Base-by-base conservation (phyloP, 2,797 vertebrate genomes). In the Rallus crepitans region DNA sequence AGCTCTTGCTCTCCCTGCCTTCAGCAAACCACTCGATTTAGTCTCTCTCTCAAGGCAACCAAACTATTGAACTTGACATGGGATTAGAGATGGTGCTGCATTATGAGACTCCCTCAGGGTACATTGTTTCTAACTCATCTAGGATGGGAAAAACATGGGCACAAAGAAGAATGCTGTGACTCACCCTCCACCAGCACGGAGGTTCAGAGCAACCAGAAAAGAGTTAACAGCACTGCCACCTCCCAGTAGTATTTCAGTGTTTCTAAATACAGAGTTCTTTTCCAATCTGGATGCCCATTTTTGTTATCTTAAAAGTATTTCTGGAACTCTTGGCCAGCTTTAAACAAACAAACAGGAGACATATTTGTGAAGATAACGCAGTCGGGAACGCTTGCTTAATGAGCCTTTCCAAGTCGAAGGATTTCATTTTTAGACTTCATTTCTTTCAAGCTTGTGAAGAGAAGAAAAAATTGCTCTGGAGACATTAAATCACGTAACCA, bases 231-330 rank as follows among this genome's bases (percentile, higher is more conserved):
- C 73, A 53, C 73, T 89, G 59, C n/a, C 48, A 47, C 15, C 31
- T 23, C 28, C 37, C 55, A 12, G 37, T 7, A 77, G 70, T 78
- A 93, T 84, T 73, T 83, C 72, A 64, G 65, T 69, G 71, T 83
- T 92, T 92, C 95, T 96, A 96, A 96, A 94, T 90, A 86, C 60
- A 75, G 95, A 95, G 81, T 84, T 96, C 78, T 86, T 90, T 64
- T 96, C 57, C 12, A 17, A 90, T 73, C 71, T 80, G 55, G 71
- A 89, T 96, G 86, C 90, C 93, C 90, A 18, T 94, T 94, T 96
- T 73, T 94, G 86, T 96, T 95, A 97, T 96, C 94, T 87, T 81
- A 47, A 66, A 96, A 97, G 82, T 91, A 98, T 94, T 97, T 97
- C 91, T 95, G 96, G 93, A 94, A 96, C 70, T 94, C 50, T 81